Conservation (phyloP, 2,888 invertebrate genomes). For the Stenchaetothrips biformis region DNA sequence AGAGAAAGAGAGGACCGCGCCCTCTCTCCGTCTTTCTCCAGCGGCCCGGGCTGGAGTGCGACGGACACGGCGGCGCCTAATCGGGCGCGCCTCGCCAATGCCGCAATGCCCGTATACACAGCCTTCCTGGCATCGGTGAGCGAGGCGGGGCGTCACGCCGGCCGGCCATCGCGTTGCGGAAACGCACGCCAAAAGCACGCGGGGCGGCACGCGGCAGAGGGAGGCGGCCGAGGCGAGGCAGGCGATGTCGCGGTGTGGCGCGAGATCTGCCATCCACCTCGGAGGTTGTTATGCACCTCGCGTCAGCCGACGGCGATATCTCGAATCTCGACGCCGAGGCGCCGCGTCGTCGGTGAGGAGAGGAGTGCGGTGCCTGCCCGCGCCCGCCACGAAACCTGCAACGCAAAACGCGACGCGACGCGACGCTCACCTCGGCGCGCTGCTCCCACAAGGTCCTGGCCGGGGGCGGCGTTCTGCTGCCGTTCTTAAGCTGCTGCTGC, state of each 20-base stretch:
- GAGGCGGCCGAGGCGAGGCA: background rate
- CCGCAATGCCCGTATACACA: background rate
- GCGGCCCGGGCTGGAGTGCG: too few relatives aligned
- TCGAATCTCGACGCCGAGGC: background rate
- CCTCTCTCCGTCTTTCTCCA: too few relatives aligned
- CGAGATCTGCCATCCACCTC: background rate
- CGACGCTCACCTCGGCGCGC: background rate
- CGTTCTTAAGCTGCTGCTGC: background rate
- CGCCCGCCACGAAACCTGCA: background rate
- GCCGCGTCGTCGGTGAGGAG: background rate
- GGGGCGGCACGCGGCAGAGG: background rate
- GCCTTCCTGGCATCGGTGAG: background rate
- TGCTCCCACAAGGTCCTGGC: constrained; percentile 7
- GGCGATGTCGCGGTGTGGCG: background rate
- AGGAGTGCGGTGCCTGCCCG: background rate
- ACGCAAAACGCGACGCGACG: background rate
- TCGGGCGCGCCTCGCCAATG: too few relatives aligned
- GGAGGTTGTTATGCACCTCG: background rate
- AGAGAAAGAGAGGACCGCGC: too few relatives aligned
- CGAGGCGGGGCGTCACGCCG: background rate
- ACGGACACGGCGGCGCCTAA: too few relatives aligned
- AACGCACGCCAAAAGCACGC: background rate
- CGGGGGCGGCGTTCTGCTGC: background rate
- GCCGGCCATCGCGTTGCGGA: background rate
- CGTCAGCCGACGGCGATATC: background rate